phyloP scores from a whole-genome alignment of 2,113 vertebrate genomes.

The Pogona vitticeps region DNA sequence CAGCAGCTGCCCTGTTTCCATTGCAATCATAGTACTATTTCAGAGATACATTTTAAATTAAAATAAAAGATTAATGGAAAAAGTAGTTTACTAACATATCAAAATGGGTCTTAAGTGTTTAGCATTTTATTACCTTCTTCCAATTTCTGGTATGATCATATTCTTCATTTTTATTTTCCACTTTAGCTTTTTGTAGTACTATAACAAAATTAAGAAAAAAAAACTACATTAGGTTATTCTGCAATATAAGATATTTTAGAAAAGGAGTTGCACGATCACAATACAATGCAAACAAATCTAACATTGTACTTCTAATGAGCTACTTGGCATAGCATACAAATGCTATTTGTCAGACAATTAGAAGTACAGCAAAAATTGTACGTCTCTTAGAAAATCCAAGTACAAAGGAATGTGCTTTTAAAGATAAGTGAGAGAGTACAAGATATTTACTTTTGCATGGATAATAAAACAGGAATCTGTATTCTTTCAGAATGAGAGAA shows the following conservation, averaged over 20 bases:
- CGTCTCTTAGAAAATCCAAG: constrained; percentile 14
- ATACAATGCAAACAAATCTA: constrained; percentile 29
- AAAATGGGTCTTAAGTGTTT: not conserved
- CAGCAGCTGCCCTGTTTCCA: constrained; percentile 9
- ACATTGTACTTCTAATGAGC: not conserved
- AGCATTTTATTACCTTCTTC: constrained; percentile 74
- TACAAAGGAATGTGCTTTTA: constrained; percentile 32
- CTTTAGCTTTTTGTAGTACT: constrained; percentile 65
- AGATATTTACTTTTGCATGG: constrained; percentile 54
- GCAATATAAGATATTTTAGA: constrained; percentile 3
- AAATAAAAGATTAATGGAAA: not conserved
- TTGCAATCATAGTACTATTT: not conserved
- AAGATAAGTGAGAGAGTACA: constrained; percentile 35
- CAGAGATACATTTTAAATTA: too few species aligned
- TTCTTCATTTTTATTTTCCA: constrained; percentile 69
- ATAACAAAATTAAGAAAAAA: constrained; percentile 63
- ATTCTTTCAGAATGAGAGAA: constrained; percentile 39
- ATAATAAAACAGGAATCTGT: constrained; percentile 60
- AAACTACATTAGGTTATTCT: constrained; percentile 51
- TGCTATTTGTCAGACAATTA: not conserved
- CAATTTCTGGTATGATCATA: constrained; percentile 64
- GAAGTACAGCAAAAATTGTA: constrained; percentile 10
- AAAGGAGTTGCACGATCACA: constrained; percentile 29
- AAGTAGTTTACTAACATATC: constrained; percentile 1
- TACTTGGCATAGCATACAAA: constrained; percentile 43